phyloP scores from a whole-genome alignment of 2,797 vertebrate species.

The Oreochromis mossambicus region DNA sequence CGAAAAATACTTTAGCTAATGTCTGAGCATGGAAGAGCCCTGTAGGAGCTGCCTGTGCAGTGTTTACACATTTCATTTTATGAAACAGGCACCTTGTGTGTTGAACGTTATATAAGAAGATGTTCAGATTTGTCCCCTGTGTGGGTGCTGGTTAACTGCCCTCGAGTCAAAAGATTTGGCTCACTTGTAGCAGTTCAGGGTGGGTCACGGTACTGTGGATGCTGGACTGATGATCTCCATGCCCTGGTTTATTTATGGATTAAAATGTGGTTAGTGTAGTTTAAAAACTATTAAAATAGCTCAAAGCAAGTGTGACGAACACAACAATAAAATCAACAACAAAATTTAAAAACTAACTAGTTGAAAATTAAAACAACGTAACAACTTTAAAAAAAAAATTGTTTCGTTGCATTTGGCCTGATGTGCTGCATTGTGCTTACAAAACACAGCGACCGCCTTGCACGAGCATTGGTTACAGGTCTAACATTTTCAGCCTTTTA shows the following conservation, averaged over 20 bases:
- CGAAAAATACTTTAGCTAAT: neutral
- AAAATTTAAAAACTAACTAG: neutral
- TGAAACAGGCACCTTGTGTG: neutral
- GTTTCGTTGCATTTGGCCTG: neutral
- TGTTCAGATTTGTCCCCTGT: neutral
- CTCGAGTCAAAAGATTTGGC: neutral
- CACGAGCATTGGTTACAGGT: neutral
- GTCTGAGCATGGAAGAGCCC: neutral
- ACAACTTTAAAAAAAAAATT: neutral
- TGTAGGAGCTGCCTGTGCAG: neutral
- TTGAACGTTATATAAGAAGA: neutral
- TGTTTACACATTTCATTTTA: neutral
- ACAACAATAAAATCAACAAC: neutral
- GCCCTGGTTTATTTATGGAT: neutral
- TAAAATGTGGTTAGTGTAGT: neutral
- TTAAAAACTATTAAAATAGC: neutral
- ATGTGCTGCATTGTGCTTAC: neutral
- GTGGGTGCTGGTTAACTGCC: neutral
- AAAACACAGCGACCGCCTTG: neutral
- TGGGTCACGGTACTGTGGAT: neutral
- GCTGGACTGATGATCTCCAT: neutral
- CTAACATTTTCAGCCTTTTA: neutral
- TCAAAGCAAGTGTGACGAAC: neutral
- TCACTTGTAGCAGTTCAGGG: neutral
- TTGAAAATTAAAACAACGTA: neutral